Base-by-base conservation (phyloP, 2,797 vertebrate genomes). In the Sebastes vulpes region DNA sequence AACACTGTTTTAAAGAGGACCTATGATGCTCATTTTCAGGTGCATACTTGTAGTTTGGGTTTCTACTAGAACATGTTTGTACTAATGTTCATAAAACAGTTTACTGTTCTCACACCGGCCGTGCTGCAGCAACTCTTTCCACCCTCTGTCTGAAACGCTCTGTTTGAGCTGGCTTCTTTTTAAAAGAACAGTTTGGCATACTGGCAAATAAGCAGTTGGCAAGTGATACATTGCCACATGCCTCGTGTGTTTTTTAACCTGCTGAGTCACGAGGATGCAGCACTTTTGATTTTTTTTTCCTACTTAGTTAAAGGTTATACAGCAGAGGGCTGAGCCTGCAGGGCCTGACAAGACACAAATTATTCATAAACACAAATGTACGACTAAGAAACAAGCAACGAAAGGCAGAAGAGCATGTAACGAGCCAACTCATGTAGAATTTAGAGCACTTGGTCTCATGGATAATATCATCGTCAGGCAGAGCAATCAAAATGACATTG, bases 261-360 rank as follows among this genome's bases (percentile, higher is more conserved):
- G 56, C 77, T 77, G 69, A 71, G 25, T 81, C 77, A 80, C 42
- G 21, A 23, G 7, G 46, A 65, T 26, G 53, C 21, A 23, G 56
- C 48, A 16, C 29, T 42, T 61, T 50, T 11, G 52, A 53, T 53
- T 23, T 57, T 60, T 48, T 61, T 42, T 65, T 54, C 10, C 16
- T 5, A 6, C 20, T 12, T 32, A 25, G 68, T 63, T 32, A 74
- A 77, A 75, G 77, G 72, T 83, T 64, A 54, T 42, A 53, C 31
- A 61, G 26, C 60, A 48, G 42, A 54, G 50, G 29, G 16, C 57
- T 23, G 35, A 79, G 70, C 23, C 66, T 70, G 23, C 26, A 35
- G 29, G 11, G 18, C 20, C 42, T 3, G 20, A 81, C 46, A 23
- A 23, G 12, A 42, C 26, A 9, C 42, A 9, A 31, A 52, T 77